Conservation (phyloP, 2,797 vertebrate genomes). For the Anguilla obscura region DNA sequence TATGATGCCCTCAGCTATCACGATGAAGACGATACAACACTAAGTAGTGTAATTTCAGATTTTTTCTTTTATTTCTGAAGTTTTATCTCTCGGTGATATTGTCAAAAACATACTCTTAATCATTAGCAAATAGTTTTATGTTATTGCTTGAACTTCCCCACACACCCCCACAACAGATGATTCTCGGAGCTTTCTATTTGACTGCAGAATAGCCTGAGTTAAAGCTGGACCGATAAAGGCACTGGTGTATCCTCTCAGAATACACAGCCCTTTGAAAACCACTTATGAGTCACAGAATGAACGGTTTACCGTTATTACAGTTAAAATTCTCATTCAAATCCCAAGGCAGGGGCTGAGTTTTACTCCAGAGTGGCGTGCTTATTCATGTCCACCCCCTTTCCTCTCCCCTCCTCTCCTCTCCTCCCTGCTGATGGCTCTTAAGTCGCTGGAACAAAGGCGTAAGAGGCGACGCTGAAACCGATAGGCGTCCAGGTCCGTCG, state of each 20-base stretch:
- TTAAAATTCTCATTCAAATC: neutral
- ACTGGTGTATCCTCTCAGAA: neutral
- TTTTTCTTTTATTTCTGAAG: neutral
- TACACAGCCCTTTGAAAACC: neutral
- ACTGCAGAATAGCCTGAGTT: neutral
- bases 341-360: neutral
- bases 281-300: neutral
- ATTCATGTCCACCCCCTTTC: neutral
- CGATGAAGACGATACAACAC: neutral
- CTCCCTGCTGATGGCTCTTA: neutral
- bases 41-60: neutral
- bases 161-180: neutral
- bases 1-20: neutral
- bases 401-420: conserved; percentile 8
- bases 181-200: neutral
- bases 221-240: neutral
- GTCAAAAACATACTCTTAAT: neutral
- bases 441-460: conserved; percentile 25
- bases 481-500: neutral
- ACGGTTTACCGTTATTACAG: neutral
- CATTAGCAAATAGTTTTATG: neutral
- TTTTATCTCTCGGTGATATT: neutral
- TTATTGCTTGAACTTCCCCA: neutral
- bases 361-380: neutral
- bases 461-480: neutral